phyloP scores from a whole-genome alignment of 53 echinoderm and acorn worm species.

The Holothuria scabra region DNA sequence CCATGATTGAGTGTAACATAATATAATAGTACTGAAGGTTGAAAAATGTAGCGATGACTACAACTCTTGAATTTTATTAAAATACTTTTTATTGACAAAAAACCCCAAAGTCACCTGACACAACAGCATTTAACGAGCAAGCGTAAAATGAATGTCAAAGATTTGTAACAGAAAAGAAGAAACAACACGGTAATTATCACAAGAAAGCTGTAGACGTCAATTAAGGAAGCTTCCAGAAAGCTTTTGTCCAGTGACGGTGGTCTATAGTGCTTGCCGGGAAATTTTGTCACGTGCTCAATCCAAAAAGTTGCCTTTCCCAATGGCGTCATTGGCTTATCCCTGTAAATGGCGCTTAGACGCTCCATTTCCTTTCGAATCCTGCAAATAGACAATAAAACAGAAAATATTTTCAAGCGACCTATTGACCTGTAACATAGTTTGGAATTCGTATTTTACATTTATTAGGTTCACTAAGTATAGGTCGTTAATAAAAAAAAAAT shows the following conservation, averaged over 20 bases:
- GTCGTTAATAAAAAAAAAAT: too few relatives aligned
- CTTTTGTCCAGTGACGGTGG: slow-evolving; percentile 13
- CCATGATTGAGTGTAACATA: too few relatives aligned
- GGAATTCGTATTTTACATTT: neutral
- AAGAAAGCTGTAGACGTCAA: slow-evolving; percentile 20
- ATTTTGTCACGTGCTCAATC: slow-evolving; percentile 44
- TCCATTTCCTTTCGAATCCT: neutral
- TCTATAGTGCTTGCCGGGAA: slow-evolving; percentile 13
- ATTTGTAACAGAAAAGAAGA: neutral
- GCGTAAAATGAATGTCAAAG: neutral
- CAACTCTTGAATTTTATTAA: too few relatives aligned
- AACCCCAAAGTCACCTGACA: too few relatives aligned
- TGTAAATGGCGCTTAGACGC: slow-evolving; percentile 13
- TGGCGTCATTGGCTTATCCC: slow-evolving; percentile 37
- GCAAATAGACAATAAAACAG: neutral
- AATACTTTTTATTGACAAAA: too few relatives aligned
- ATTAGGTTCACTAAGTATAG: neutral
- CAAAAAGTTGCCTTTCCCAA: slow-evolving; percentile 20
- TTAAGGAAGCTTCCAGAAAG: neutral
- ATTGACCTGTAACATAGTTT: too few relatives aligned
- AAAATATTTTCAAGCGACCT: too few relatives aligned
- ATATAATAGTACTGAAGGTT: too few relatives aligned
- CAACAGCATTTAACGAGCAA: neutral
- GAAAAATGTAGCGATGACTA: too few relatives aligned
- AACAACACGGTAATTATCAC: neutral